Evolutionary conservation across 1,140 invertebrate species (phyloP).

Genomic region (Eriosoma lanigerum): DNA sequence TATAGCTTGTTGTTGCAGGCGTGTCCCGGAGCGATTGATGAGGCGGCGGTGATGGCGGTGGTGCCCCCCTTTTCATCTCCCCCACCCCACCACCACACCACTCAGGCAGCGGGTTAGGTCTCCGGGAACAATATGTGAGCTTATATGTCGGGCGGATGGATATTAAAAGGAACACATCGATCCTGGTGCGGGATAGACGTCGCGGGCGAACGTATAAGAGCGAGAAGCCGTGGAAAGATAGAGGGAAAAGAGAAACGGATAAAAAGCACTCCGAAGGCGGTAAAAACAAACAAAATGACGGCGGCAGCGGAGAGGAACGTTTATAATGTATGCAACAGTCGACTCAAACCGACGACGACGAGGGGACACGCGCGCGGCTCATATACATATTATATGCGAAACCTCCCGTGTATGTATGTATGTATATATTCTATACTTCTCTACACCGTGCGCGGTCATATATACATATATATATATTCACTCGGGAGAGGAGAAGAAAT

Average conservation of each 20-base stretch:
- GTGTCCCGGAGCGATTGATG: not conserved
- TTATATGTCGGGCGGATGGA: slow-evolving; percentile 12
- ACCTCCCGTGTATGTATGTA: not conserved
- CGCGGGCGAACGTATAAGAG: not conserved
- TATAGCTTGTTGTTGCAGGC: not conserved
- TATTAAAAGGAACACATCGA: slow-evolving; percentile 50
- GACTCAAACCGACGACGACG: slow-evolving; percentile 39
- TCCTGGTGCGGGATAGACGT: slow-evolving; percentile 22
- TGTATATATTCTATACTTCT: not conserved
- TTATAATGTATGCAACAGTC: slow-evolving; percentile 52
- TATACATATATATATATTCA: not conserved
- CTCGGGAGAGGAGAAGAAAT: slow-evolving; percentile 2
- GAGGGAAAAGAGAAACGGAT: not conserved
- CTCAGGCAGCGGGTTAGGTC: not conserved
- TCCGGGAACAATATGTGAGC: slow-evolving; percentile 23
- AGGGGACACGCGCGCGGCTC: slow-evolving; percentile 4
- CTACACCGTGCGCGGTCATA: not conserved
- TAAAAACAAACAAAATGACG: slow-evolving; percentile 50
- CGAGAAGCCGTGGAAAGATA: not conserved
- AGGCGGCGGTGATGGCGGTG: too few species aligned
- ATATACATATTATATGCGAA: not conserved
- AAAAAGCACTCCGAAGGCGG: slow-evolving; percentile 47
- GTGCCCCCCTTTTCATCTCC: too few species aligned
- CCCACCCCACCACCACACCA: too few species aligned
- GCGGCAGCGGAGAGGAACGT: slow-evolving; percentile 6